Base-by-base conservation (phyloP, 2,113 vertebrate species). In the Pteruthius melanotis region DNA sequence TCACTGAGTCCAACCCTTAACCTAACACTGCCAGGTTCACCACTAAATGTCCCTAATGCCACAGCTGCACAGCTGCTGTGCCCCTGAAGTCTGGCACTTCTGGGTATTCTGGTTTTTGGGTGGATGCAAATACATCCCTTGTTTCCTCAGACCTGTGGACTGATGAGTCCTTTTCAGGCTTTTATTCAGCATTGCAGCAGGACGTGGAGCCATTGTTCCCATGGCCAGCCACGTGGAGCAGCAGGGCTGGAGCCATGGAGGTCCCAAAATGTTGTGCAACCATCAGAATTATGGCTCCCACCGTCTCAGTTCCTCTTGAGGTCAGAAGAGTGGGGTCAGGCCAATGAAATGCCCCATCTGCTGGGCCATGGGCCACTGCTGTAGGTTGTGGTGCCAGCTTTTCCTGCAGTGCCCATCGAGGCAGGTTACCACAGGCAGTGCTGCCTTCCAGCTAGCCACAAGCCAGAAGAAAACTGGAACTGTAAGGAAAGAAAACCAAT, bases 401-500 rank as follows among this genome's bases (percentile, higher is more conserved):
- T 75, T 64, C 33, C 57, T 40, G 20, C 14, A 15, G 10, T 44
- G 35, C 42, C 31, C 35, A 20, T 90, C 47, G 56, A 52, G 27
- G 72, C n/a, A 40, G n/a, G 30, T 66, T 86, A 31, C 69, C 53
- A 42, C 3, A 68, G 69, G 60, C 54, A 70, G 2, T 24, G 21
- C 22, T 39, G 1, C 42, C 61, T 76, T 53, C 59, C 49, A 72
- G 65, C 44, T 65, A 87, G 33, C 44, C 69, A 45, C 21, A 22
- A 61, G 45, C 44, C 35, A 40, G 61, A 79, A 72, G 61, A 72
- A 80, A 94, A 94, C 59, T 65, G 61, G 37, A 93, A 61, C 53
- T 85, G 59, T 93, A 83, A 83, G 89, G 74, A 85, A 85, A 72
- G 70, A 78, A 94, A 94, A 87, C n/a, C 40, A 91, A 93, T 87